Evolutionary conservation across 2,888 invertebrate genomes (phyloP).

Genomic region (Phalangium opilio): DNA sequence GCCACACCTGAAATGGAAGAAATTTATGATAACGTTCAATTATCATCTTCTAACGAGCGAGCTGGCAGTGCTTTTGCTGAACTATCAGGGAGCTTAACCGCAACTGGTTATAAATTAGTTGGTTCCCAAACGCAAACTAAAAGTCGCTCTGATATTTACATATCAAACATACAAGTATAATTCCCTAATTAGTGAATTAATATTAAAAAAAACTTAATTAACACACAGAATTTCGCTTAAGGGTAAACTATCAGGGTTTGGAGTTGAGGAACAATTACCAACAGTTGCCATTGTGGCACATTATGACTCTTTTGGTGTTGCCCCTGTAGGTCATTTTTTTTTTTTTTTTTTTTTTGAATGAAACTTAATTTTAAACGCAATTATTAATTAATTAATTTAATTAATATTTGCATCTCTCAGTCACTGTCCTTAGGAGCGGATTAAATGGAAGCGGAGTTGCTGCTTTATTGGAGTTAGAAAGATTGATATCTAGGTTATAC

Average conservation of each 20-base stretch:
- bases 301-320: conserved; percentile 77
- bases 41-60: conserved; percentile 49
- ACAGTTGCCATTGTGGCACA: conserved; percentile 82
- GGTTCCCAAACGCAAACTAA: conserved; percentile 55
- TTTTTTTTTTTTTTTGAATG: no score
- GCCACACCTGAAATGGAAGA: conserved; percentile 56
- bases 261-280: conserved; percentile 54
- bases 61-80: conserved; percentile 66
- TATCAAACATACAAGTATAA: conserved; percentile 51
- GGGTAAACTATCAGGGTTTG: conserved; percentile 60
- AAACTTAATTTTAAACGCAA: no score
- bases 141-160: conserved; percentile 57
- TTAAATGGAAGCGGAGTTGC: conserved; percentile 79
- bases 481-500: conserved; percentile 75
- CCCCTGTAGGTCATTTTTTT: conserved; percentile 81
- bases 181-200: no score
- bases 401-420: conserved; percentile 40
- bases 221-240: no score
- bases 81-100: conserved; percentile 68
- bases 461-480: conserved; percentile 66
- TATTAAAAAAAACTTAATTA: not conserved
- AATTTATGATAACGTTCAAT: conserved; percentile 58
- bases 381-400: no score
- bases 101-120: conserved; percentile 87
- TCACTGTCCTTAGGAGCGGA: conserved; percentile 76